Evolutionary conservation across 2,797 vertebrate genomes (phyloP), one percentile per base, ranked within the genome.

Genomic region (Pantherophis alleghaniensis): DNA sequence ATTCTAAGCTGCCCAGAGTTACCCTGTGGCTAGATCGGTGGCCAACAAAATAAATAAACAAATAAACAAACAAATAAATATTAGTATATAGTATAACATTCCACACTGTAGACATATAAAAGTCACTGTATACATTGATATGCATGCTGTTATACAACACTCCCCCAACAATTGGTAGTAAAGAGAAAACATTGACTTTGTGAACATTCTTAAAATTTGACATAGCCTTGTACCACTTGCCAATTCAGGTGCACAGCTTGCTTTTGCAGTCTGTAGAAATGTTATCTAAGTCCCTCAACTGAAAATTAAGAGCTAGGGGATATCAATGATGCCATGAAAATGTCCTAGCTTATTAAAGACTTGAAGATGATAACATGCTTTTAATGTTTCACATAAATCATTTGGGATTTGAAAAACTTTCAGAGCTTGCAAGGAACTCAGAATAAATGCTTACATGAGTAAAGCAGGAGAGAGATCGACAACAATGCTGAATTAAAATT

Each of bases 341-440:
- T 95, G 97, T 97, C 97, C 97, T 96, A 95, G 96, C 96, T 96
- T 96, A 96, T 97, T 97, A 97, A 97, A 97, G 96, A 95, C 93
- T 95, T 97, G 96, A 95, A 96, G 97, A 97, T 97, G 97, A 97
- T 96, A 97, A 96, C 94, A 96, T 96, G 95, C 94, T 96, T 97
- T 97, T 98, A 97, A 97, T 97, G 96, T 96, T 97, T 96, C 95
- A 94, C 94, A 93, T 96, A 97, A 97, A 96, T 95, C 97, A 96
- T 97, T 94, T 87, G 97, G 97, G 97, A 98, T 97, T 97, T 98
- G 97, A 97, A 96, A 96, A 97, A 97, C 96, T 97, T 97, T 92
- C 97, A 97, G 95, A 14, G 74, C 97, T 97, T 42, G 7, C 89
- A 95, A 94, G 59, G 88, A 97, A 97, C 96, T 96, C 74, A 83